phyloP scores from a whole-genome alignment of 1,140 invertebrate species.

The Pseudobourletiella spinata region DNA sequence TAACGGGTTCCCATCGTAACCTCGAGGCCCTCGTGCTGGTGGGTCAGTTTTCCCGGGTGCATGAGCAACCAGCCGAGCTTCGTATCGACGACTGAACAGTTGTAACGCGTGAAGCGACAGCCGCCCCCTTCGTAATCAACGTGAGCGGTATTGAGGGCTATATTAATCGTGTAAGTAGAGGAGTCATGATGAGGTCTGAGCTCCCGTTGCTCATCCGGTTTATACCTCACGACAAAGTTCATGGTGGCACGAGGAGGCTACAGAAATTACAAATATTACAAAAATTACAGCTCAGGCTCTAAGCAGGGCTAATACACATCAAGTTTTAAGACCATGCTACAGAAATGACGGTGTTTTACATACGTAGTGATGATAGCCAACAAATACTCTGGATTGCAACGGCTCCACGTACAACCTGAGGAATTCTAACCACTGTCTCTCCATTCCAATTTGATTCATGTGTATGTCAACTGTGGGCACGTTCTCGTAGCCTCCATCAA shows the following conservation, averaged over 20 bases:
- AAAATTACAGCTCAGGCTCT: constrained; percentile 44
- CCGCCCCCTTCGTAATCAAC: constrained; percentile 63
- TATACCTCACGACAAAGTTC: constrained; percentile 92
- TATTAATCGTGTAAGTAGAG: constrained; percentile 96
- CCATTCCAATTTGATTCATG: constrained; percentile 92
- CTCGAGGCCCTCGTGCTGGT: too few species aligned
- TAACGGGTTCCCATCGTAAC: constrained; percentile 88
- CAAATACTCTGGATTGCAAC: too few species aligned
- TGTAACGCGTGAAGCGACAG: constrained; percentile 85
- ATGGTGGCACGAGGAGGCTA: too few species aligned
- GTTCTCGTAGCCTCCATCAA: too few species aligned
- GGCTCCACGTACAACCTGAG: constrained; percentile 82
- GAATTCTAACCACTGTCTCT: constrained; percentile 81
- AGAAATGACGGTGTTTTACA: too few species aligned
- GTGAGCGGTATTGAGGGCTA: constrained; percentile 75
- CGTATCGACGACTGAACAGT: constrained; percentile 74
- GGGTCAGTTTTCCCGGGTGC: constrained; percentile 90
- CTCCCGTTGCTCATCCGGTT: constrained; percentile 86
- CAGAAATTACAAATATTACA: too few species aligned
- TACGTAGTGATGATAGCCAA: too few species aligned
- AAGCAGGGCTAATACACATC: too few species aligned
- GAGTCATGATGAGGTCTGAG: constrained; percentile 94
- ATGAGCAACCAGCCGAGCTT: constrained; percentile 72
- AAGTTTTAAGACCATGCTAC: too few species aligned
- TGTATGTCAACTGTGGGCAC: constrained; percentile 97